Conservation (phyloP, 2,888 invertebrate species). For the Microdon myrmicae region DNA sequence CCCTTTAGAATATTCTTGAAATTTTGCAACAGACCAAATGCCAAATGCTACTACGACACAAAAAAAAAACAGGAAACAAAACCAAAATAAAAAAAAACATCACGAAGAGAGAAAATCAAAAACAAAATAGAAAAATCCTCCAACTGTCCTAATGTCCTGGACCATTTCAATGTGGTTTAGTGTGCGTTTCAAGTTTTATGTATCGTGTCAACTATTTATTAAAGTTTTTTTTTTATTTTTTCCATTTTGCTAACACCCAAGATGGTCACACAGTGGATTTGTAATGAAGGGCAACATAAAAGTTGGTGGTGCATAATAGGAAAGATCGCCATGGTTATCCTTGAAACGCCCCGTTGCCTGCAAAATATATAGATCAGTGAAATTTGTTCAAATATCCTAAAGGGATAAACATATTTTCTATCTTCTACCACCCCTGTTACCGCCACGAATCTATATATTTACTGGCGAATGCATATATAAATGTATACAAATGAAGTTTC, state of each 20-base stretch:
- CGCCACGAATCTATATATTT: too few relatives aligned
- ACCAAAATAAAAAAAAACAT: conserved; percentile 8
- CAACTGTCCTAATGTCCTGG: conserved; percentile 43
- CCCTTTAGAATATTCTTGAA: too few relatives aligned
- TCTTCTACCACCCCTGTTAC: too few relatives aligned
- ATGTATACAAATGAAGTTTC: too few relatives aligned
- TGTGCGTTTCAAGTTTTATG: conserved; percentile 14
- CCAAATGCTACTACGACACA: conserved; percentile 27
- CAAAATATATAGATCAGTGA: conserved; percentile 47
- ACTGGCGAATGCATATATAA: too few relatives aligned
- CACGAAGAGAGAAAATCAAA: conserved; percentile 5
- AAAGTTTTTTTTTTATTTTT: conserved; percentile 9
- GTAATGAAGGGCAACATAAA: conserved; percentile 36
- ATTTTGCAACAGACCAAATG: conserved; percentile 27
- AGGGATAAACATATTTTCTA: conserved; percentile 34
- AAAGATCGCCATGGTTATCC: conserved; percentile 4
- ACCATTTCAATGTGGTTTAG: conserved; percentile 38
- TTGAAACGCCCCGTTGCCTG: conserved; percentile 21
- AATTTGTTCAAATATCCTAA: conserved; percentile 46
- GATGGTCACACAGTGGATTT: conserved; percentile 44
- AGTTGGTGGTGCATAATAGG: neutral
- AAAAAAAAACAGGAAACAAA: conserved; percentile 12
- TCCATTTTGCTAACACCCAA: conserved; percentile 21
- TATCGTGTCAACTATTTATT: conserved; percentile 4
- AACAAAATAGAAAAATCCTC: conserved; percentile 8